Base-by-base conservation (phyloP, 1,140 invertebrate genomes). In the Lordiphosa clarofinis region DNA sequence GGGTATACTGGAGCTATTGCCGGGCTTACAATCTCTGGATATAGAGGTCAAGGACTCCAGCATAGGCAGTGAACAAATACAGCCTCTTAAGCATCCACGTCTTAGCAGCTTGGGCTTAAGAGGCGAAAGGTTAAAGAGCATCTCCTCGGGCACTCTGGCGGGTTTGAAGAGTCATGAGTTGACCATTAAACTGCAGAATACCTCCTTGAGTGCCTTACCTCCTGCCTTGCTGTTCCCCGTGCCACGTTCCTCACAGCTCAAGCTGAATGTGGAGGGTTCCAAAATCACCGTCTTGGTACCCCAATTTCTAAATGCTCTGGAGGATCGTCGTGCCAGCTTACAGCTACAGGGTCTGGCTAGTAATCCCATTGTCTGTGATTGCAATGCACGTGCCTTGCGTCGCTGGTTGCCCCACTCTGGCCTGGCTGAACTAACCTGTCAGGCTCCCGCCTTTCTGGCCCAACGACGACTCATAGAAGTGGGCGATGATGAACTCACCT, bases 281-380 rank as follows among this genome's bases (percentile, higher is more conserved):
- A 93, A 94, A 82, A 90, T 98, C 37, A 91, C 91, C 4, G 94
- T 93, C 1, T 82, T 97, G 3, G 92, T 94, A 48, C 91, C 94
- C 0, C 95, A 96, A 70, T 91, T 97, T 42, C 89, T 97, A 6
- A 91, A 93, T 8, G 93, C 94, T 24, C 89, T 97, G 4, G 95
- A 96, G 73, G 95, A 96, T 84, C 91, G 95, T 8, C 91, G 93
- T 50, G 93, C 94, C 4, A 93, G 94, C 87, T 89, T 97, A 11
- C 91, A 90, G 40, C 90, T 97, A 46, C 89, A 91, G 47, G 96
- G 96, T 1, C 87, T 97, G 6, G 91, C 92, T 35, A 91, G 91
- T 9, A 96, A 96, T 89, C 95, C 96, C 6, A 93, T 97, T 24
- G 91, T 92, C 39, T 98, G 96, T 82, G 95, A 97, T 84, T 97